phyloP scores from a whole-genome alignment of 2,797 vertebrate species.

The Simalia tracyae region DNA sequence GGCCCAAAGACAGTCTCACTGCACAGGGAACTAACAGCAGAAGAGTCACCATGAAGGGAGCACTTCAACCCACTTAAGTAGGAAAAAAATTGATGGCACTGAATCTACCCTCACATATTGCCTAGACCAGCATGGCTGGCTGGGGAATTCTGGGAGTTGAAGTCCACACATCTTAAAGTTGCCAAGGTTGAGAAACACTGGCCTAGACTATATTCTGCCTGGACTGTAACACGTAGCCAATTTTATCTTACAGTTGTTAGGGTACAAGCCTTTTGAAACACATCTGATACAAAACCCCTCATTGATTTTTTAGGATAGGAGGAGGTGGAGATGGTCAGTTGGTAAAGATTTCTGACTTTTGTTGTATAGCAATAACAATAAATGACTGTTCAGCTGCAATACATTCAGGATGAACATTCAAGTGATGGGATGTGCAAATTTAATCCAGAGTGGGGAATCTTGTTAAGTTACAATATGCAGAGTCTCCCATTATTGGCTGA shows the following conservation, averaged over 20 bases:
- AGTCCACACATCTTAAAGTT: too few species aligned
- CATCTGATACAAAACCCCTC: neutral
- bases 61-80: neutral
- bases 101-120: neutral
- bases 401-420: neutral
- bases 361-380: neutral
- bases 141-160: too few species aligned
- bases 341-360: neutral
- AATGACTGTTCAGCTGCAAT: neutral
- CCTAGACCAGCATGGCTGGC: neutral
- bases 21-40: neutral
- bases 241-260: neutral
- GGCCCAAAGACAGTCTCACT: neutral
- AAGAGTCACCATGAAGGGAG: neutral
- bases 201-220: neutral
- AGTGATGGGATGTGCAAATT: neutral
- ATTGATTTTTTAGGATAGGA: neutral
- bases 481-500: neutral
- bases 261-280: neutral
- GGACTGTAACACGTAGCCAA: neutral
- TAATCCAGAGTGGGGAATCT: neutral
- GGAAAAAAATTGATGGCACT: neutral
- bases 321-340: too few species aligned
- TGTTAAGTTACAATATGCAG: neutral
- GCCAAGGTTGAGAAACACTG: too few species aligned